Conservation (phyloP, 2,888 invertebrate genomes). For the Bugula neritina region DNA sequence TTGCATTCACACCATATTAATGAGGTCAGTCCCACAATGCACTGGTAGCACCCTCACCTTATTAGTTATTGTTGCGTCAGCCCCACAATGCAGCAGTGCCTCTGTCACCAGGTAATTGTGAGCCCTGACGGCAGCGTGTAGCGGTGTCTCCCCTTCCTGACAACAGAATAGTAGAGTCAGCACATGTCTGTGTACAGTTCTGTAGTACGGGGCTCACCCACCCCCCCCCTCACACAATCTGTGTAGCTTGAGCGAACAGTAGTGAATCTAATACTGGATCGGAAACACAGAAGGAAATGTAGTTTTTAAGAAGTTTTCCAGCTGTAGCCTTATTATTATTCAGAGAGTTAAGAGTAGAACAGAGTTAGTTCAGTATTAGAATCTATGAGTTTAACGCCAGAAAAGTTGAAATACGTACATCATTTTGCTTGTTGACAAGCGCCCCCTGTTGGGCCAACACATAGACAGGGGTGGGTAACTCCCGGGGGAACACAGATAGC, state of each 20-base stretch:
- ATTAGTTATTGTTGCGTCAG: conserved; percentile 39
- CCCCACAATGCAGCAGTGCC: conserved; percentile 40
- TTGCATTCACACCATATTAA: not conserved
- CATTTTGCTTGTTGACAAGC: conserved; percentile 39
- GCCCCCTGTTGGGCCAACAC: conserved; percentile 38
- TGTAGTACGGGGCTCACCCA: too few relatives aligned
- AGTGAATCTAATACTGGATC: too few relatives aligned
- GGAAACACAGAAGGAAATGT: too few relatives aligned
- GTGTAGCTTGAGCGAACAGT: too few relatives aligned
- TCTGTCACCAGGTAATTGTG: conserved; percentile 36
- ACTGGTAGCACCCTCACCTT: conserved; percentile 29
- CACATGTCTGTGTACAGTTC: too few relatives aligned
- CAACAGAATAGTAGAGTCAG: conserved; percentile 1
- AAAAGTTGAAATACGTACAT: too few relatives aligned
- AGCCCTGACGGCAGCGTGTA: conserved; percentile 39
- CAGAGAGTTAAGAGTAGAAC: too few relatives aligned
- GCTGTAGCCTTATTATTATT: too few relatives aligned
- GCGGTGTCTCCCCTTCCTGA: conserved; percentile 41
- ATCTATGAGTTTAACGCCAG: too few relatives aligned
- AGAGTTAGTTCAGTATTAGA: too few relatives aligned
- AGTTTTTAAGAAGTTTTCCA: too few relatives aligned
- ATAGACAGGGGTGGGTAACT: conserved; percentile 36
- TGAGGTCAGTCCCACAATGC: not conserved
- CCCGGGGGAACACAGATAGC: conserved; percentile 31
- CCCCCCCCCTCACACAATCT: too few relatives aligned